These are phyloP conservation scores for Drosophila ficusphila DNA, from an alignment of 1,140 invertebrate genomes.

Conservation along the genomic window DNA sequence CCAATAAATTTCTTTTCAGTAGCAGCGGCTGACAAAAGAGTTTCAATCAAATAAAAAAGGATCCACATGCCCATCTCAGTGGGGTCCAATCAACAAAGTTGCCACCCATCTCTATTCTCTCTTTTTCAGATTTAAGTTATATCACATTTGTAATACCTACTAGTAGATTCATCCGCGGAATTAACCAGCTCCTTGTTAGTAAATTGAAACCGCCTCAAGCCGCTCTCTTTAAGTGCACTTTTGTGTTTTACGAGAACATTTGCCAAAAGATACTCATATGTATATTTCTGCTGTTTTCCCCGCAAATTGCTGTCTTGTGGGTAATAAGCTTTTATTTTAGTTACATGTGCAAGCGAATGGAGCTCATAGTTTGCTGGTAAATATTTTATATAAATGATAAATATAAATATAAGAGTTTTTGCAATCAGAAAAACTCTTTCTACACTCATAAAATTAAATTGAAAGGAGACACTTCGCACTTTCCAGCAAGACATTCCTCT, in stretches of 20 bases:
- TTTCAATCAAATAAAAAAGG: slow-evolving; percentile 9
- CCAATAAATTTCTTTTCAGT: slow-evolving; percentile 8
- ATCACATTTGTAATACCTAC: neutral
- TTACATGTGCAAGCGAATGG: slow-evolving; percentile 6
- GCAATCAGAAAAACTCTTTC: neutral
- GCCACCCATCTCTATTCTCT: slow-evolving; percentile 16
- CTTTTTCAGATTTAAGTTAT: slow-evolving; percentile 21
- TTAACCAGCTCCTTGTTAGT: slow-evolving; percentile 5
- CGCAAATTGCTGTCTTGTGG: slow-evolving; percentile 19
- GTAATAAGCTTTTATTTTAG: slow-evolving; percentile 45
- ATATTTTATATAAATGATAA: neutral
- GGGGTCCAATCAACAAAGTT: slow-evolving; percentile 26
- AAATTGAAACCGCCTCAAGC: slow-evolving; percentile 45
- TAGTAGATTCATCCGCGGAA: slow-evolving; percentile 11
- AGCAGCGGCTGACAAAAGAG: neutral
- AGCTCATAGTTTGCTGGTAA: neutral
- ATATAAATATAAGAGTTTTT: neutral
- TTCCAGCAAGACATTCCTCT: neutral
- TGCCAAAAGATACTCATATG: slow-evolving; percentile 12
- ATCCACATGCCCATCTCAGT: slow-evolving; percentile 5
- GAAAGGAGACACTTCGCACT: neutral
- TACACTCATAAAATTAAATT: neutral
- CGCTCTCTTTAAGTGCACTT: slow-evolving; percentile 44
- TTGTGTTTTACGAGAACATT: slow-evolving; percentile 30
- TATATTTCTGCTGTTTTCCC: neutral